Base-by-base conservation (phyloP, 2,888 invertebrate genomes). In the Aradus depressus region DNA sequence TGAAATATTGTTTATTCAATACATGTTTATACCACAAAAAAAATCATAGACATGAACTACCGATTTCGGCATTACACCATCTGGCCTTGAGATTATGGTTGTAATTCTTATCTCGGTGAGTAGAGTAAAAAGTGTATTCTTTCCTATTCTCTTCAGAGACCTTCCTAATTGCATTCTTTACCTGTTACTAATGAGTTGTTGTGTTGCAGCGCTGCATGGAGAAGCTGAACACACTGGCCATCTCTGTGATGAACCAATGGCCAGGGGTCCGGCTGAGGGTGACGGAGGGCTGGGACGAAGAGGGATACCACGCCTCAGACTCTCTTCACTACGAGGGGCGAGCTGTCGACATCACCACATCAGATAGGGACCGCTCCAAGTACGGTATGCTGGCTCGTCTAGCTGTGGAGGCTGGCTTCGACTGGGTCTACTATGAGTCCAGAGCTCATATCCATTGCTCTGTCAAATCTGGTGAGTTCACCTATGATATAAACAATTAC, bases 231-330 rank as follows among this genome's bases (percentile, higher is more conserved):
- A 88, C 88, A 52, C 72, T 96, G 65, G 92, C 95, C 51, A 88
- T 93, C 66, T 87, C 89, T 63, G 95, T 96, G 69, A 91, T 93
- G 90, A 95, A 95, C 73, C 89, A 90, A 69, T 96, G 96, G 95
- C 93, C 93, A 0, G 89, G 92, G n/a, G 84, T 93, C 56, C 79
- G 81, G 62, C 75, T 96, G 62, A 75, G 92, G 51, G 95, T 96
- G 57, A 91, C 86, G 59, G 95, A 96, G 69, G 92, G 90, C 50
- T 96, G 93, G 93, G 93, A 93, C 67, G 93, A 93, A 67, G 85
- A 85, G 64, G 77, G 77, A 58, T 78, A 79, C 51, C 84, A 88
- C 66, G 73, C 80, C 51, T 75, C 76, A 58, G 82, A 88, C 66
- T 91, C 90, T 44, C 75, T 96, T 61, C 96, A 96, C 73, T 95